phyloP scores from a whole-genome alignment of 2,888 invertebrate species.

The Mechanitis mazaeus region DNA sequence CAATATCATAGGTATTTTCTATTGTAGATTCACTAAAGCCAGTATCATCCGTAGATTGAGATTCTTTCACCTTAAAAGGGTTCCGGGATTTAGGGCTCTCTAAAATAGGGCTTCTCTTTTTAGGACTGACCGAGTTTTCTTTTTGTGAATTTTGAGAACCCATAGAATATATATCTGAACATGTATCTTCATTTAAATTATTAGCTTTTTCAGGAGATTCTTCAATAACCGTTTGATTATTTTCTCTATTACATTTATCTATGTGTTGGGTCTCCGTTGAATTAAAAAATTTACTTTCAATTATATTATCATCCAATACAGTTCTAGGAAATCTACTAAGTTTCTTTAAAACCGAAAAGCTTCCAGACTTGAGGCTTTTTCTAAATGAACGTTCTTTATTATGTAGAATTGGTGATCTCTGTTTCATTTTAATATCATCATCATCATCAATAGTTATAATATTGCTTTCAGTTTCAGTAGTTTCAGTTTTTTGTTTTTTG shows the following conservation, averaged over 20 bases:
- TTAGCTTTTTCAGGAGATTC: conserved; percentile 43
- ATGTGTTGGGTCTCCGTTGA: conserved; percentile 30
- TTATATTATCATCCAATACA: conserved; percentile 57
- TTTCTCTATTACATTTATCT: conserved; percentile 13
- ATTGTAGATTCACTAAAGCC: conserved; percentile 49
- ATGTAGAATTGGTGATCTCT: conserved; percentile 65
- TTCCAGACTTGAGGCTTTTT: conserved; percentile 48
- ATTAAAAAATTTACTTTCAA: conserved; percentile 78
- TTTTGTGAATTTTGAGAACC: conserved; percentile 44
- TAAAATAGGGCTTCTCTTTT: conserved; percentile 49
- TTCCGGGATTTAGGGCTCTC: conserved; percentile 44
- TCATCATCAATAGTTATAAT: conserved; percentile 37
- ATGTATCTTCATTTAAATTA: conserved; percentile 34
- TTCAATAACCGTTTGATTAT: conserved; percentile 34
- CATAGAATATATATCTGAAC: conserved; percentile 36
- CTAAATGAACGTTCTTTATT: conserved; percentile 60
- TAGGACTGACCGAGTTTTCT: conserved; percentile 17
- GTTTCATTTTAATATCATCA: conserved; percentile 33
- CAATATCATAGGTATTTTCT: conserved; percentile 61
- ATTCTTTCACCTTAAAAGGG: conserved; percentile 38
- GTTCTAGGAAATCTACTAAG: conserved; percentile 74
- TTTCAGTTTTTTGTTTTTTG: conserved; percentile 52
- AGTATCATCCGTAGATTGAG: conserved; percentile 29
- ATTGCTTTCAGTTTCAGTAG: conserved; percentile 34
- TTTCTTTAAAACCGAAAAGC: conserved; percentile 56